These are phyloP conservation scores for Semotilus atromaculatus DNA, from an alignment of 2,797 vertebrate species.

Conservation along the genomic window DNA sequence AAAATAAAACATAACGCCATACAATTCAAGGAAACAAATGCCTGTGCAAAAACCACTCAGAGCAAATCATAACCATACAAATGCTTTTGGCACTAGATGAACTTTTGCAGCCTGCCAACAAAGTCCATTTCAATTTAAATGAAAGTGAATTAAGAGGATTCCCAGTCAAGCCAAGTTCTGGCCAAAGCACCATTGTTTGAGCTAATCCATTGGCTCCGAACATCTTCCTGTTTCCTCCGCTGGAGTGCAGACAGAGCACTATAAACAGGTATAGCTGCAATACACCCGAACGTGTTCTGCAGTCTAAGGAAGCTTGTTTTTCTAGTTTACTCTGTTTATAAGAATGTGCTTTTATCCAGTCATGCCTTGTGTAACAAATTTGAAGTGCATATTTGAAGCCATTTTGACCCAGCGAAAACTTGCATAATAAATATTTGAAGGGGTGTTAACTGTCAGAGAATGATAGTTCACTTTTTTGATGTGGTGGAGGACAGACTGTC, in stretches of 20 bases:
- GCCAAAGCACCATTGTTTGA: slow-evolving; percentile 77
- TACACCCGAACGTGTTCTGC: slow-evolving; percentile 42
- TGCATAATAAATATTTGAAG: neutral
- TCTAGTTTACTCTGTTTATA: neutral
- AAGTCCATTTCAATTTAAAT: slow-evolving; percentile 83
- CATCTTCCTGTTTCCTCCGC: slow-evolving; percentile 70
- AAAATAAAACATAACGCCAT: neutral
- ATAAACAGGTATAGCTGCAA: slow-evolving; percentile 54
- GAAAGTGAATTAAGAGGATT: slow-evolving; percentile 83
- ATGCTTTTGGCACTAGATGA: slow-evolving; percentile 74
- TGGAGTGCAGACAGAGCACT: slow-evolving; percentile 60
- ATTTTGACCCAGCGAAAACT: neutral
- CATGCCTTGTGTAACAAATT: neutral
- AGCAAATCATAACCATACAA: slow-evolving; percentile 69
- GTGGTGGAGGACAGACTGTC: slow-evolving; percentile 8
- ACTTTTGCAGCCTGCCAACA: slow-evolving; percentile 72
- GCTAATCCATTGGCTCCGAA: slow-evolving; percentile 75
- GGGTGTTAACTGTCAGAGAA: neutral
- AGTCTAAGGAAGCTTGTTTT: slow-evolving; percentile 27
- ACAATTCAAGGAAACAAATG: slow-evolving; percentile 58
- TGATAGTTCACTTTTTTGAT: neutral
- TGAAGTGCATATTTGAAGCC: neutral
- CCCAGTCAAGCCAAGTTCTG: slow-evolving; percentile 77
- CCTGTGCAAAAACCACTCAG: slow-evolving; percentile 64
- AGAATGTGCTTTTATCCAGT: neutral